These are phyloP conservation scores for Naja naja DNA, from an alignment of 2,113 vertebrate species.

Conservation along the genomic window DNA sequence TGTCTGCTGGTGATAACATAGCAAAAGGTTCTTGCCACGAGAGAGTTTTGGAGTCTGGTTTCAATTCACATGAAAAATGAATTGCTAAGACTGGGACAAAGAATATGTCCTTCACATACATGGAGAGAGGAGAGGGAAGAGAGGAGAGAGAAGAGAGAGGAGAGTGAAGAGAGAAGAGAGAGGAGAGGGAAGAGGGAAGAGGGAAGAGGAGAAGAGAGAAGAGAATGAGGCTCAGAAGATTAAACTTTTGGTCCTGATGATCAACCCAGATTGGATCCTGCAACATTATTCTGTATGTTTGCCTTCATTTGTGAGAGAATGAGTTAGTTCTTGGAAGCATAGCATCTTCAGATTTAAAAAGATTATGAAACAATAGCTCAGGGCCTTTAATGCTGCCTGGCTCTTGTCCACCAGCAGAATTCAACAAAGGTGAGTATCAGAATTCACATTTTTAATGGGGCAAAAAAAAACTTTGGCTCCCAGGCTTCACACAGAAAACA, in stretches of 20 bases:
- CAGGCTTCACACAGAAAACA: not conserved
- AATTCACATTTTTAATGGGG: not conserved
- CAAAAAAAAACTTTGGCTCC: not conserved
- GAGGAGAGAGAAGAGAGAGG: no score
- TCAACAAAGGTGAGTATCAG: not conserved
- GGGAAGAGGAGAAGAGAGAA: no score
- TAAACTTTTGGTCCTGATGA: no score
- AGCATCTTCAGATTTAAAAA: not conserved
- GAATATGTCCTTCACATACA: not conserved
- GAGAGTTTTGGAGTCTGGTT: not conserved
- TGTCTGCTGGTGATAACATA: not conserved
- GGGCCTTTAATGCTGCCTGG: not conserved
- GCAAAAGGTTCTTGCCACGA: slow-evolving; percentile 16
- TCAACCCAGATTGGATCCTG: no score
- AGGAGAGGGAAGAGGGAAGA: no score
- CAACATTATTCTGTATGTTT: no score
- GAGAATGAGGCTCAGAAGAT: no score
- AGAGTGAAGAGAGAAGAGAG: no score
- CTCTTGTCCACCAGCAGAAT: slow-evolving; percentile 11
- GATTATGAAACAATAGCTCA: not conserved
- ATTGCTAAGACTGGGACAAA: not conserved
- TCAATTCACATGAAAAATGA: not conserved
- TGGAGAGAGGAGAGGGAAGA: no score
- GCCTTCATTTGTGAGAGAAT: not conserved
- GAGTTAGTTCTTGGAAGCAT: not conserved